Conservation (phyloP, 2,888 invertebrate genomes). For the Mesoligia furuncula region DNA sequence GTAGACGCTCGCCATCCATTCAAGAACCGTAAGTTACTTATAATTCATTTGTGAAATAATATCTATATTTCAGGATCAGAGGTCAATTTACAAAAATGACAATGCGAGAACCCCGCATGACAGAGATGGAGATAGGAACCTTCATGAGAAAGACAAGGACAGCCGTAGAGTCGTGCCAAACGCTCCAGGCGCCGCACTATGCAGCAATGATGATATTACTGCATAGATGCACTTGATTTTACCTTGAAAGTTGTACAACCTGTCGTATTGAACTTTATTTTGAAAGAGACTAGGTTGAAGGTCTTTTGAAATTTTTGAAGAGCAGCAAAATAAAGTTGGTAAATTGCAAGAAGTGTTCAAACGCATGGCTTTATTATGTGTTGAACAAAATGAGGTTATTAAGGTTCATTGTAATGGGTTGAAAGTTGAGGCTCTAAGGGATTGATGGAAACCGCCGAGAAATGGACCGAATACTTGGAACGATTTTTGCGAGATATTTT, state of each 20-base stretch:
- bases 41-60: conserved; percentile 83
- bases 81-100: conserved; percentile 88
- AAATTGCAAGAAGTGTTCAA: conserved; percentile 69
- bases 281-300: conserved; percentile 62
- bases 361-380: conserved; percentile 84
- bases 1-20: conserved; percentile 65
- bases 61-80: conserved; percentile 83
- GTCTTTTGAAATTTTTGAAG: conserved; percentile 36
- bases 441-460: conserved; percentile 49
- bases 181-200: conserved; percentile 81
- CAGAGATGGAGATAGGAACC: conserved; percentile 65
- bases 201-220: conserved; percentile 82
- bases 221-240: conserved; percentile 72
- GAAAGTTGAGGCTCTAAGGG: conserved; percentile 63
- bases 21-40: conserved; percentile 70
- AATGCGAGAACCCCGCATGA: conserved; percentile 77
- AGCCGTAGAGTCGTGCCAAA: conserved; percentile 72
- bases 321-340: conserved; percentile 64
- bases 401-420: conserved; percentile 75
- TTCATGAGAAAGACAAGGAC: conserved; percentile 67
- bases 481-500: conserved; percentile 15
- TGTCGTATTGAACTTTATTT: conserved; percentile 70
- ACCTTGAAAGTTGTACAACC: conserved; percentile 38
- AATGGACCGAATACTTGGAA: conserved; percentile 31
- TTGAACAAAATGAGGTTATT: conserved; percentile 83